A percentile compares a stretch with the other conserved stretches of the same genome.
These are phyloP conservation scores for Paedocypris sp. DNA, from an alignment of 2,113 vertebrate genomes.

Conservation along the genomic window DNA sequence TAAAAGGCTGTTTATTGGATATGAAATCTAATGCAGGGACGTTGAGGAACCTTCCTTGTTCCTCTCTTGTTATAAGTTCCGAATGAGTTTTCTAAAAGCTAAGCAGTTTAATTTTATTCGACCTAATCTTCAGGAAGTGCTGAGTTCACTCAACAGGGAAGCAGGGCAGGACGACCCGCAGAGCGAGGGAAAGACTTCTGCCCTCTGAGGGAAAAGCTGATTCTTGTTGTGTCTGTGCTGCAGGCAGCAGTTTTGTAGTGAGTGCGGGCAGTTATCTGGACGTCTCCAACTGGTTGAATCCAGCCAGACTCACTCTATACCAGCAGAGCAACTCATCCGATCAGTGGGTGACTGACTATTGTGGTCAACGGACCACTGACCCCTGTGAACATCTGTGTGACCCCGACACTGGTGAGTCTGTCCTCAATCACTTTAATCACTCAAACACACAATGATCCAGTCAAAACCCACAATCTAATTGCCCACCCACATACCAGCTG, in stretches of 20 bases:
- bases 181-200: not conserved
- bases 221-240: not conserved
- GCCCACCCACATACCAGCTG: not conserved
- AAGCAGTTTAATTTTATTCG: not conserved
- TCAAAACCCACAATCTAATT: not conserved
- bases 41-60: too few species aligned
- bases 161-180: not conserved
- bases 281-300: constrained; percentile 94
- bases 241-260: constrained; percentile 96
- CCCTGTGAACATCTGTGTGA: constrained; percentile 95
- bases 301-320: constrained; percentile 87
- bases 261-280: constrained; percentile 93
- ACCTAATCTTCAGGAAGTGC: not conserved
- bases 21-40: too few species aligned
- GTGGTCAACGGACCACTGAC: constrained; percentile 85
- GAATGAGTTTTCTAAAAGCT: too few species aligned
- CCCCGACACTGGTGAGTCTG: constrained; percentile 79
- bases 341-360: constrained; percentile 88
- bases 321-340: constrained; percentile 89
- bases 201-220: not conserved
- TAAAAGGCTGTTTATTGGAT: too few species aligned
- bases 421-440: not conserved
- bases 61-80: too few species aligned
- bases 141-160: not conserved
- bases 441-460: constrained; percentile 15